These are phyloP conservation scores for Sepioteuthis lessoniana DNA, from an alignment of 2,888 invertebrate species.

Conservation along the genomic window DNA sequence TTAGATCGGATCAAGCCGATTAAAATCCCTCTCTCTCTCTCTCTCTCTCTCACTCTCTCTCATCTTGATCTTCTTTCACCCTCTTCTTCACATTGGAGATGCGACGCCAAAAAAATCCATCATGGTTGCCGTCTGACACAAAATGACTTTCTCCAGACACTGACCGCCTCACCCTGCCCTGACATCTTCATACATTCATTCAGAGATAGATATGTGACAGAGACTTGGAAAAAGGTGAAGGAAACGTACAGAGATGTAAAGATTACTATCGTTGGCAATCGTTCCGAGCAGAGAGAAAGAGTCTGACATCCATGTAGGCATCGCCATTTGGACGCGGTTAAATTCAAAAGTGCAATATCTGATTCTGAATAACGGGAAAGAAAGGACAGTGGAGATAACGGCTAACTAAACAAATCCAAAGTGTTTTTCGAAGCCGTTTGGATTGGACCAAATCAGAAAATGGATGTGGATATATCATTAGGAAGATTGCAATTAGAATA, in stretches of 20 bases:
- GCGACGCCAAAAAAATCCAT: background rate
- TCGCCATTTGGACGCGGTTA: background rate
- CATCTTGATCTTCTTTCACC: background rate
- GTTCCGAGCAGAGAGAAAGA: background rate
- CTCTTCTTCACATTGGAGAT: background rate
- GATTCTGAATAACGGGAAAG: background rate
- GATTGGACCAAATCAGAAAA: background rate
- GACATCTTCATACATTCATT: background rate
- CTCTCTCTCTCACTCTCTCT: no score
- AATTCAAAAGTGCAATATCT: background rate
- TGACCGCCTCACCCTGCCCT: background rate
- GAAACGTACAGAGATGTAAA: background rate
- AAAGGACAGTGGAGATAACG: background rate
- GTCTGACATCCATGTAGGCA: background rate
- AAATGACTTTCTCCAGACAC: background rate
- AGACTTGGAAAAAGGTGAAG: background rate
- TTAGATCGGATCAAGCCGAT: background rate
- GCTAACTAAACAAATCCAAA: slow-evolving; percentile 6
- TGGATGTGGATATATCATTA: background rate
- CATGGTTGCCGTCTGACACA: background rate
- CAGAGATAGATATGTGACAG: background rate
- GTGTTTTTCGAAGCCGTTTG: background rate
- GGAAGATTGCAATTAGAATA: slow-evolving; percentile 18
- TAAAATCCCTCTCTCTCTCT: background rate
- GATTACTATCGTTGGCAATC: background rate